Evolutionary conservation across 2,113 vertebrate genomes (phyloP), one percentile per base, ranked within the genome.

Genomic region (Chaetops frenatus): DNA sequence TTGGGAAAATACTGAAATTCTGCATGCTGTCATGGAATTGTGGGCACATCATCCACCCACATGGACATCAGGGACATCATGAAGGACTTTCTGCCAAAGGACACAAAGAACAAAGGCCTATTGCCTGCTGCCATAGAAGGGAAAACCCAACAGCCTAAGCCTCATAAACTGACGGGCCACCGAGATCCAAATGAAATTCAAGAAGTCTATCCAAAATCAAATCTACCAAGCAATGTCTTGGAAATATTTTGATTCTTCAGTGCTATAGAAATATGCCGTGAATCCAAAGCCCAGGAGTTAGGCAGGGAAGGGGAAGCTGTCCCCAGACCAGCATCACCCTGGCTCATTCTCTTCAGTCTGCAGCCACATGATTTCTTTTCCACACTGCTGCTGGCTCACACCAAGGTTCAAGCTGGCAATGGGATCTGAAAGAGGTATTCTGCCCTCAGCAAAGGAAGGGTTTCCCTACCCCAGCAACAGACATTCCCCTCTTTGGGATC

Each of bases 291-390:
- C 71, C 64, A 45, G 5, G 28, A 58, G 27, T 8, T 27, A 38
- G 38, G 38, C 38, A 38, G 78, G 57, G 78, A 93, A 72, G n/a
- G 44, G 40, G 74, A 90, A 92, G 54, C 47, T 4, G 5, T 54
- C 33, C 48, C 77, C 5, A 2, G 67, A 81, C 40, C 80, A 91
- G 56, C 73, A 91, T 79, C 92, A 74, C 42, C 40, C 72, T 73
- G 65, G 78, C 74, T 94, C 84, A 51, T 51, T 89, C 71, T 86
- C 81, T 71, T 74, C 60, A 40, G 23, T 47, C 81, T 45, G 54
- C 73, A 87, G 87, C 65, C 84, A 47, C 70, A 15, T 18, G 48
- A 71, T 81, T 71, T 89, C 61, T 91, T 93, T 89, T 91, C 73
- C 92, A 91, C 57, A 7, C 48, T 38, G 11, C n/a, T 56, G 78